These are phyloP conservation scores for Numenius arquata DNA, from an alignment of 2,113 vertebrate species.

Conservation along the genomic window DNA sequence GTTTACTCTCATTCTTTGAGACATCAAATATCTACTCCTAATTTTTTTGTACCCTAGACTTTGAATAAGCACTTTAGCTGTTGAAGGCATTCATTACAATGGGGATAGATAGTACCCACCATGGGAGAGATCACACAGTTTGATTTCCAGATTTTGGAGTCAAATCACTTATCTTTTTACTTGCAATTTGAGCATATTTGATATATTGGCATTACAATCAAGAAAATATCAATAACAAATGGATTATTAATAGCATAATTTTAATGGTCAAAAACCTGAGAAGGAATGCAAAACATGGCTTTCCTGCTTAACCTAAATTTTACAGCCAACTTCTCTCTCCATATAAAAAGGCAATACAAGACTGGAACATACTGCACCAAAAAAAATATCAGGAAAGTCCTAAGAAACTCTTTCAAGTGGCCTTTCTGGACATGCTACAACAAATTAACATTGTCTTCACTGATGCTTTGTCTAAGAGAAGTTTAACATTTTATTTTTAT, in stretches of 20 bases:
- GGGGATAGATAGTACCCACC: not conserved
- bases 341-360: not conserved
- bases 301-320: not conserved
- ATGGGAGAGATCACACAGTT: not conserved
- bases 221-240: not conserved
- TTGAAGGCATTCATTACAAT: not conserved
- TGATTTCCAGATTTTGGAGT: not conserved
- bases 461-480: not conserved
- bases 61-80: not conserved
- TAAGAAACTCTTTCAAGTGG: not conserved
- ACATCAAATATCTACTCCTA: not conserved
- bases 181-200: not conserved
- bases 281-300: not conserved
- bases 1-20: not conserved
- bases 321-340: not conserved
- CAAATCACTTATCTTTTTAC: not conserved
- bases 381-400: not conserved
- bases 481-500: not conserved
- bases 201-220: not conserved
- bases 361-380: not conserved
- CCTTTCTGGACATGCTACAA: not conserved
- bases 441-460: not conserved
- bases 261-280: not conserved
- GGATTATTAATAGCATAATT: not conserved
- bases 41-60: not conserved